Conservation (phyloP, 1,140 invertebrate species). For the Lordiphosa stackelbergi region DNA sequence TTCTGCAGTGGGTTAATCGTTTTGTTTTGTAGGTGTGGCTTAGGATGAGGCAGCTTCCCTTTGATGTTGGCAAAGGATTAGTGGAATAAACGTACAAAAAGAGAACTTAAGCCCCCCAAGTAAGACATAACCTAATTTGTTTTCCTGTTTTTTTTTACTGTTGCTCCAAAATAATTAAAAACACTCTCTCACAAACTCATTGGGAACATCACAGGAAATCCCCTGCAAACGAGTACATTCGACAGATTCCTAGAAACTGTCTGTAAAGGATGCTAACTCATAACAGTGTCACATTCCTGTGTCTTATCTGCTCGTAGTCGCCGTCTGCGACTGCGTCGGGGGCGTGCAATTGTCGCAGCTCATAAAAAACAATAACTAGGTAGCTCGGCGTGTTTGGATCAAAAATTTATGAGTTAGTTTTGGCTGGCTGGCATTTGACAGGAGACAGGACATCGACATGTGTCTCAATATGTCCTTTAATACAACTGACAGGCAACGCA, state of each 20-base stretch:
- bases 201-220: slow-evolving; percentile 5
- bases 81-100: neutral
- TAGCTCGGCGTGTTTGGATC: slow-evolving; percentile 43
- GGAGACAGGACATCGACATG: slow-evolving; percentile 60
- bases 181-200: neutral
- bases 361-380: slow-evolving; percentile 69
- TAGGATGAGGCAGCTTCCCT: slow-evolving; percentile 21
- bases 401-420: slow-evolving; percentile 64
- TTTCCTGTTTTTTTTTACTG: neutral
- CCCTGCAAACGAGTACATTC: neutral
- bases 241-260: slow-evolving; percentile 21
- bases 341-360: slow-evolving; percentile 57
- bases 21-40: slow-evolving; percentile 53
- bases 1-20: slow-evolving; percentile 21
- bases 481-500: slow-evolving; percentile 44
- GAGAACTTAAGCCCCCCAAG: neutral
- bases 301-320: slow-evolving; percentile 11
- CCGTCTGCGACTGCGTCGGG: slow-evolving; percentile 4
- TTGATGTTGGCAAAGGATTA: slow-evolving; percentile 26
- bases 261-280: slow-evolving; percentile 42
- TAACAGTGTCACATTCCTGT: slow-evolving; percentile 24
- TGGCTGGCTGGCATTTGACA: slow-evolving; percentile 20
- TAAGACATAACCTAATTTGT: slow-evolving; percentile 27
- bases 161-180: slow-evolving; percentile 35
- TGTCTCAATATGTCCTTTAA: slow-evolving; percentile 38